A percentile compares a stretch with the other conserved stretches of the same genome.
Evolutionary conservation across 1,140 invertebrate genomes (phyloP).

Genomic region (Drosophila ficusphila): DNA sequence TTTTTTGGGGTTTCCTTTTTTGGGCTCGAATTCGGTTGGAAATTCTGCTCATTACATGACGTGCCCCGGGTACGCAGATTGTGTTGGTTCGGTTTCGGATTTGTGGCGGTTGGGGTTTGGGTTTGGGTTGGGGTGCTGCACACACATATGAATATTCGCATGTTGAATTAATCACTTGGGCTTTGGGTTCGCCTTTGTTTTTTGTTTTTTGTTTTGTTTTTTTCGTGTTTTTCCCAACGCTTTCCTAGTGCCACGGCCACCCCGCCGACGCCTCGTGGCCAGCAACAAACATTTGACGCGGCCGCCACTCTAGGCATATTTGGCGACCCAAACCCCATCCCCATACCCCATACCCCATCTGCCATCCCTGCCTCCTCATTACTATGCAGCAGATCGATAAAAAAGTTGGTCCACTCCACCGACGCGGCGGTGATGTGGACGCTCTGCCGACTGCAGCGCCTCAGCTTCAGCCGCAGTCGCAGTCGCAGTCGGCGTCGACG

Average conservation of each 20-base stretch:
- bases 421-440: not conserved
- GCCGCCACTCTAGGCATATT: conserved; percentile 63
- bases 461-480: not conserved
- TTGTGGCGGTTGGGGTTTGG: not conserved
- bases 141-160: conserved; percentile 74
- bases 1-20: conserved; percentile 23
- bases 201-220: conserved; percentile 17
- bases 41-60: conserved; percentile 54
- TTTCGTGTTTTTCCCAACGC: conserved; percentile 16
- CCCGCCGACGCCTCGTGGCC: not conserved
- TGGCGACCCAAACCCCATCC: conserved; percentile 25
- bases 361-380: too few species aligned
- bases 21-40: conserved; percentile 7
- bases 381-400: conserved; percentile 74
- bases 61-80: not conserved
- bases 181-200: conserved; percentile 47
- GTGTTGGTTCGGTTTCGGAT: too few species aligned
- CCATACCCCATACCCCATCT: too few species aligned
- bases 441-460: not conserved
- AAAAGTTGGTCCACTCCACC: conserved; percentile 62
- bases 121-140: conserved; percentile 6
- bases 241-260: not conserved
- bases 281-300: conserved; percentile 48
- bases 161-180: conserved; percentile 80
- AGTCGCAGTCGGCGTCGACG: conserved; percentile 1